Evolutionary conservation across 2,888 invertebrate genomes (phyloP).

Genomic region (Temnothorax rugatulus): DNA sequence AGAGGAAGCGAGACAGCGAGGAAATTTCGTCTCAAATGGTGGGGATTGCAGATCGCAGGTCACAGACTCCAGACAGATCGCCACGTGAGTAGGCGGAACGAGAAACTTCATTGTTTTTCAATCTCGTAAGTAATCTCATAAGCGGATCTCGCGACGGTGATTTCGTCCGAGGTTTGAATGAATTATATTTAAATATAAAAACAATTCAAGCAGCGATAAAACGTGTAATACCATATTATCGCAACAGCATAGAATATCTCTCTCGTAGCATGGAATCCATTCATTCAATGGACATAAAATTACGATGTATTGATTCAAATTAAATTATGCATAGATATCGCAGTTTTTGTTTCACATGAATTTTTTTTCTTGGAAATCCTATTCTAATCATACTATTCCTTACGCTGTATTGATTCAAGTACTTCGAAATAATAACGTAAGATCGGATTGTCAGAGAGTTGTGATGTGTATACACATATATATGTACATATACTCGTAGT

Average conservation of each 20-base stretch:
- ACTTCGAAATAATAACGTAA: neutral
- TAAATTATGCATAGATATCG: neutral
- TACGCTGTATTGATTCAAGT: neutral
- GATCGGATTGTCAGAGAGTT: neutral
- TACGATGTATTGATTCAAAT: neutral
- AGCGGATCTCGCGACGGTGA: neutral
- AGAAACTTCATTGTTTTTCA: conserved; percentile 36
- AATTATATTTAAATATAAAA: conserved; percentile 26
- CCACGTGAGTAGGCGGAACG: neutral
- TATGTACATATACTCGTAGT: neutral
- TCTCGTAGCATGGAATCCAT: neutral
- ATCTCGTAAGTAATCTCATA: conserved; percentile 18
- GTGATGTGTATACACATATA: neutral
- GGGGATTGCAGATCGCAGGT: conserved; percentile 56
- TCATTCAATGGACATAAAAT: conserved; percentile 8
- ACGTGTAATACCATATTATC: neutral
- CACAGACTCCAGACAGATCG: conserved; percentile 42
- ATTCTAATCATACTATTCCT: neutral
- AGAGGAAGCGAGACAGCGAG: conserved; percentile 46
- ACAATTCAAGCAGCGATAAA: neutral
- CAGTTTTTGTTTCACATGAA: neutral
- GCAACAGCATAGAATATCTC: neutral
- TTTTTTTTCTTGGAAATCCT: neutral
- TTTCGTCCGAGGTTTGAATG: conserved; percentile 1
- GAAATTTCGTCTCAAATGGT: conserved; percentile 67